Percentiles rank a stretch among this genome's conserved stretches.
Evolutionary conservation across 2,113 vertebrate genomes (phyloP).

Genomic region (Nesoenas mayeri): DNA sequence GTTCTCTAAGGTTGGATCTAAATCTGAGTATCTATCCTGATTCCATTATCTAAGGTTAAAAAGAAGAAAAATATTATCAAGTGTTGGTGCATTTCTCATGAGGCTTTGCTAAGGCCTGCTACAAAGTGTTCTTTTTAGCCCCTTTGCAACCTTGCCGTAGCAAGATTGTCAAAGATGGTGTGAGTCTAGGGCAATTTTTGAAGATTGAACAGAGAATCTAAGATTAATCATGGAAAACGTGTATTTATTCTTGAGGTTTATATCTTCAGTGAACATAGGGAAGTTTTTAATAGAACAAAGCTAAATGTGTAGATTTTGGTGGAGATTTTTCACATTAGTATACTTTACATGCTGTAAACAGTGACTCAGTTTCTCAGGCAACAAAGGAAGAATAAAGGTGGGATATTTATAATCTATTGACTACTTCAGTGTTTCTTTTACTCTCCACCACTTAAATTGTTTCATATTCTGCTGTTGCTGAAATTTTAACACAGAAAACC

Average conservation of each 20-base stretch:
- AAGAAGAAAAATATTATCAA: background rate
- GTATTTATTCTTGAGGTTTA: background rate
- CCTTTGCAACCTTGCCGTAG: background rate
- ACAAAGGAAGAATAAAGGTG: background rate
- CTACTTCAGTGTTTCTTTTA: background rate
- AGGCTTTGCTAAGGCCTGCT: background rate
- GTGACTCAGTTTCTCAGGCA: background rate
- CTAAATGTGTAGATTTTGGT: background rate
- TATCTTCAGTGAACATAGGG: background rate
- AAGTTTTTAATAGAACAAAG: background rate
- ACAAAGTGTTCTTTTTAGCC: background rate
- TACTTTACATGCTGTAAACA: fast-evolving
- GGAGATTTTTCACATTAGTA: background rate
- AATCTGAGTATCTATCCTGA: background rate
- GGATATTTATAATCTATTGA: background rate
- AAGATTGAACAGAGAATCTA: background rate
- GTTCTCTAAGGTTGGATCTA: background rate
- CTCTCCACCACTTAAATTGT: background rate
- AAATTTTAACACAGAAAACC: background rate
- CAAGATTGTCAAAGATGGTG: background rate
- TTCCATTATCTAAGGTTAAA: background rate
- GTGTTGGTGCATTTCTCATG: background rate
- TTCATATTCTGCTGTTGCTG: background rate
- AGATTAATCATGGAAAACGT: background rate
- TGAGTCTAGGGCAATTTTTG: background rate